A percentile compares a stretch with the other conserved stretches of the same genome.
These are phyloP conservation scores for Volucella inflata DNA, from an alignment of 2,888 invertebrate genomes.

Conservation along the genomic window DNA sequence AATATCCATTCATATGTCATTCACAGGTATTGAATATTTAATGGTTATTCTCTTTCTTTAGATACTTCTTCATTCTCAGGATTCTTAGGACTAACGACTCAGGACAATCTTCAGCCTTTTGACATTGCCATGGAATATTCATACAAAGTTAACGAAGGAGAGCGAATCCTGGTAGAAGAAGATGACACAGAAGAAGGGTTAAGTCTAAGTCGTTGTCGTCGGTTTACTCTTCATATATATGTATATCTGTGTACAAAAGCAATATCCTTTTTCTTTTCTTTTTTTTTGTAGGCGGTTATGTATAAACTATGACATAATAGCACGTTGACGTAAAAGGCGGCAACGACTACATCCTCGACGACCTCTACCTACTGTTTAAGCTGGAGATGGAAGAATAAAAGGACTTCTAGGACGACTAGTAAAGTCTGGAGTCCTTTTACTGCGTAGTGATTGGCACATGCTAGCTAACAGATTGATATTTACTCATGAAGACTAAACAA, in stretches of 20 bases:
- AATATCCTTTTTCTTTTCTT: constrained; percentile 49
- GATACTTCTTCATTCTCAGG: too few relatives aligned
- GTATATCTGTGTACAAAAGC: constrained; percentile 1
- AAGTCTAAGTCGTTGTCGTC: constrained; percentile 25
- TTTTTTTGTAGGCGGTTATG: constrained; percentile 49
- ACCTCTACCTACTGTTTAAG: neutral
- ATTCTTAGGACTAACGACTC: too few relatives aligned
- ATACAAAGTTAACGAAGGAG: constrained; percentile 63
- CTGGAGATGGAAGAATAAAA: too few relatives aligned
- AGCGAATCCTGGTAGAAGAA: constrained; percentile 42
- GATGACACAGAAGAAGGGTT: constrained; percentile 56
- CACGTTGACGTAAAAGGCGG: constrained; percentile 50
- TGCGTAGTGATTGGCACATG: constrained; percentile 65
- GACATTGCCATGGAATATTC: constrained; percentile 53
- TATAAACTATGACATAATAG: constrained; percentile 48
- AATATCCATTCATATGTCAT: constrained; percentile 80
- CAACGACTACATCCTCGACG: constrained; percentile 50
- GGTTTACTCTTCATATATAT: too few relatives aligned
- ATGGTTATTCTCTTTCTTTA: constrained; percentile 64
- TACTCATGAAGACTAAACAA: constrained; percentile 37
- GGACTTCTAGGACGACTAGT: too few relatives aligned
- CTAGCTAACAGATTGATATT: constrained; percentile 68
- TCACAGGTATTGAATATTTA: constrained; percentile 80
- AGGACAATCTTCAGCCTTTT: neutral
- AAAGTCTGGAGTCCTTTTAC: constrained; percentile 12